Conservation (phyloP, 2,888 invertebrate species). For the Philereme vetulata region DNA sequence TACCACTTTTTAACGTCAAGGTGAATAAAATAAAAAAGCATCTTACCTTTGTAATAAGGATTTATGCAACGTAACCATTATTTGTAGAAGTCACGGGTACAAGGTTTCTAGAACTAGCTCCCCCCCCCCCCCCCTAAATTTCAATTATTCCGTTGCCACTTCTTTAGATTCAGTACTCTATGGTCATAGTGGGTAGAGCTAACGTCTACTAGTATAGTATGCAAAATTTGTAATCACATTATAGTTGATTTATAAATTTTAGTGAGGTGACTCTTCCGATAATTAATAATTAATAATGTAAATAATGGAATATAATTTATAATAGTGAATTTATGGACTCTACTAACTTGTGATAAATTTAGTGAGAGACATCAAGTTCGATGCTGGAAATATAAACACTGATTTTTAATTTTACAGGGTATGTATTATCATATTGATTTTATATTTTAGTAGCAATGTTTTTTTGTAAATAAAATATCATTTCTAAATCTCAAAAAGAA, state of each 20-base stretch:
- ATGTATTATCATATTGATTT: conserved; percentile 6
- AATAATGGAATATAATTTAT: neutral
- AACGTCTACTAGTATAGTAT: conserved; percentile 18
- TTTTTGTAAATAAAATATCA: neutral
- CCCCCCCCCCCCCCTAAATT: conserved; percentile 42
- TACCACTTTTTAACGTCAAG: neutral
- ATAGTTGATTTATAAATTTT: neutral
- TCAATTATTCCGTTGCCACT: conserved; percentile 27
- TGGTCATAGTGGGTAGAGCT: conserved; percentile 41
- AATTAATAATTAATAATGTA: neutral
- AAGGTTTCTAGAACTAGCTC: conserved; percentile 10
- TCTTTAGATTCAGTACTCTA: conserved; percentile 48
- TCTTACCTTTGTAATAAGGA: neutral
- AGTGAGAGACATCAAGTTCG: conserved; percentile 20
- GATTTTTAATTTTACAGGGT: neutral
- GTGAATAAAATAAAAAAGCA: conserved; percentile 1
- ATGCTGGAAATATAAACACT: neutral
- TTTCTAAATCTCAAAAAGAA: neutral
- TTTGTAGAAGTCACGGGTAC: conserved; percentile 14
- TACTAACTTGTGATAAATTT: conserved; percentile 29
- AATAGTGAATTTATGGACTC: conserved; percentile 18
- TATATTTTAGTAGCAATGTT: neutral
- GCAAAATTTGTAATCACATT: conserved; percentile 27
- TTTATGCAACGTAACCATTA: conserved; percentile 4
- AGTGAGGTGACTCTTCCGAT: neutral